Conservation (phyloP, 2,797 vertebrate species). For the Phoeniculus purpureus region DNA sequence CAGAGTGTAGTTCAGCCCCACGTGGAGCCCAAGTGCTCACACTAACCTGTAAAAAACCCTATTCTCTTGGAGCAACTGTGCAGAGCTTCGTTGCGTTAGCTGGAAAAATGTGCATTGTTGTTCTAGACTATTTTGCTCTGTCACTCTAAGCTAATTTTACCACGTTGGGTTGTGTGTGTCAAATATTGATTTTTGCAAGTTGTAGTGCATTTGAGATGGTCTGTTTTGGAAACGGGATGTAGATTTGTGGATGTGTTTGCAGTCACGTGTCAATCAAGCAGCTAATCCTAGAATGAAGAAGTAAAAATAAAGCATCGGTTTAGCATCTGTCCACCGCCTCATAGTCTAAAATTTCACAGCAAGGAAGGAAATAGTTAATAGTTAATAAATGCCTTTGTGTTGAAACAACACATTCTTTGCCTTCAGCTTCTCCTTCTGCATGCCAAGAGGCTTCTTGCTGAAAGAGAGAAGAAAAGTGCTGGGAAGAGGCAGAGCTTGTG, state of each 20-base stretch:
- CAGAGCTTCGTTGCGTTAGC: neutral
- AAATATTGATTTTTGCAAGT: neutral
- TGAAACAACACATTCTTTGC: neutral
- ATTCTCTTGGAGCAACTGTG: neutral
- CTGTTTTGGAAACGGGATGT: neutral
- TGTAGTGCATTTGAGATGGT: neutral
- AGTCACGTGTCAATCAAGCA: neutral
- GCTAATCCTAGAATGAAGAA: neutral
- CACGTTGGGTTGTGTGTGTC: neutral
- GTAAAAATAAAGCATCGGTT: neutral
- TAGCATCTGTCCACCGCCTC: neutral
- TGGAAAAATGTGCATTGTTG: neutral
- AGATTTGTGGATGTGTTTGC: neutral
- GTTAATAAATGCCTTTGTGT: neutral
- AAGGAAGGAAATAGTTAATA: neutral
- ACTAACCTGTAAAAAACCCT: accelerated
- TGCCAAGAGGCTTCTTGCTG: neutral
- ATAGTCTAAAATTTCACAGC: neutral
- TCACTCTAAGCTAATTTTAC: neutral
- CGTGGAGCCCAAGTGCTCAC: neutral
- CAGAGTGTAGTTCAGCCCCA: neutral
- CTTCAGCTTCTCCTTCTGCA: neutral
- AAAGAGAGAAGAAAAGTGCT: neutral
- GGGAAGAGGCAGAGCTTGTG: neutral
- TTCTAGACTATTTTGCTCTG: neutral